A percentile compares a stretch with the other conserved stretches of the same genome.
Conservation (phyloP, 2,113 vertebrate genomes). For the Plectropomus leopardus region DNA sequence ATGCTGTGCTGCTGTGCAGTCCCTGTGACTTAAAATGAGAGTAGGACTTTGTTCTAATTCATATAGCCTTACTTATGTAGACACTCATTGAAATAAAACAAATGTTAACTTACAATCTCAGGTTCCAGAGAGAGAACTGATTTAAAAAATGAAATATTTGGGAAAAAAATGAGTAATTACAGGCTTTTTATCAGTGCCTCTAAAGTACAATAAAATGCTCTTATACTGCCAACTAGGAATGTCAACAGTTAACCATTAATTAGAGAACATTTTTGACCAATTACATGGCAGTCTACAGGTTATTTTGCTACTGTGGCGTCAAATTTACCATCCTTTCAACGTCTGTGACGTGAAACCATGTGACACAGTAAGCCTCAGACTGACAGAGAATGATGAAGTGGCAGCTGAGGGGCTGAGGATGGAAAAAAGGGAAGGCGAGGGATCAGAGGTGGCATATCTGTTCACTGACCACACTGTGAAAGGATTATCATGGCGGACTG, state of each 20-base stretch:
- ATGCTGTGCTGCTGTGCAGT: neutral
- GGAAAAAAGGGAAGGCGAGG: neutral
- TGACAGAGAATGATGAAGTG: slow-evolving; percentile 12
- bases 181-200: neutral
- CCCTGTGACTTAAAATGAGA: no score
- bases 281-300: no score
- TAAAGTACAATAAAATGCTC: neutral
- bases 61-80: no score
- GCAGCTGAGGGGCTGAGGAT: slow-evolving; percentile 25
- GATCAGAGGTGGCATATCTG: slow-evolving; percentile 44
- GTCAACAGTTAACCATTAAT: no score
- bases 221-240: neutral
- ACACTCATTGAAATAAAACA: no score
- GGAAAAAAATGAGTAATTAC: neutral
- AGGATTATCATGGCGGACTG: slow-evolving; percentile 28
- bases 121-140: no score
- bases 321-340: neutral
- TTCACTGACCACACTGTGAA: slow-evolving; percentile 20
- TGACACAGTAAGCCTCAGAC: neutral
- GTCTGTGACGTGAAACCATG: neutral
- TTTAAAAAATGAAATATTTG: no score
- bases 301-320: neutral
- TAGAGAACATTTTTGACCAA: no score
- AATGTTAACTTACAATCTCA: no score
- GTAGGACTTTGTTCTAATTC: no score